Evolutionary conservation across 2,113 vertebrate species (phyloP), one percentile per base, ranked within the genome.

Genomic region (Natator depressus): DNA sequence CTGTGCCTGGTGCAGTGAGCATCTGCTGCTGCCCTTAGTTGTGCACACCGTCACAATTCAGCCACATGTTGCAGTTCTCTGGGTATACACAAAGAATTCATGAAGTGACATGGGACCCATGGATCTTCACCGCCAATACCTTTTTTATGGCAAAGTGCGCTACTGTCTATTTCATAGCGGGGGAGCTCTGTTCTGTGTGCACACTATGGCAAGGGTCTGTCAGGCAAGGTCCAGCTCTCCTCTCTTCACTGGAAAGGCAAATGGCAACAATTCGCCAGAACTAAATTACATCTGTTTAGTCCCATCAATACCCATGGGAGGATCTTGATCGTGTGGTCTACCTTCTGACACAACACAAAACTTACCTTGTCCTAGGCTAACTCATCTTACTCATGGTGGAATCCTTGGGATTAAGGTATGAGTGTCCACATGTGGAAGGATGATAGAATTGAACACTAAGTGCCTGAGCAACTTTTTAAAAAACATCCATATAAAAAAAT

Each of bases 351-450:
- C 10, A 25, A 38, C 24, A 5, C 72, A 42, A 76, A 76, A 69
- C 27, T 76, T 86, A 46, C 7, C 10, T 25, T 87, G 29, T 35
- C 31, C 42, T 16, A 55, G 25, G 22, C 22, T 79, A 79, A 31
- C 29, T 49, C 14, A 31, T 57, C 11, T 24, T 12, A 6, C 42
- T 87, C 12, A 19, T 46, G 72, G 47, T 35, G 51, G 35, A 29
- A 94, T 51, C 50, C 86, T 79, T 50, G 85, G 5, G 10, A 20
- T 3, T 65, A 42, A 93, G n/a, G 27, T 57, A 87, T 90, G 38
- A 55, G 69, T 8, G 54, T 59, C 86, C 90, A 5, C 8, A 75
- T 91, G 2, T 10, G 9, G 79, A 84, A 49, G 5, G 3, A 10
- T 11, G 42, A 12, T 46, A 76, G 38, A 76, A 46, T 24, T 46